phyloP scores from a whole-genome alignment of 2,113 vertebrate species.

The Dolichallabes microphthalmus region DNA sequence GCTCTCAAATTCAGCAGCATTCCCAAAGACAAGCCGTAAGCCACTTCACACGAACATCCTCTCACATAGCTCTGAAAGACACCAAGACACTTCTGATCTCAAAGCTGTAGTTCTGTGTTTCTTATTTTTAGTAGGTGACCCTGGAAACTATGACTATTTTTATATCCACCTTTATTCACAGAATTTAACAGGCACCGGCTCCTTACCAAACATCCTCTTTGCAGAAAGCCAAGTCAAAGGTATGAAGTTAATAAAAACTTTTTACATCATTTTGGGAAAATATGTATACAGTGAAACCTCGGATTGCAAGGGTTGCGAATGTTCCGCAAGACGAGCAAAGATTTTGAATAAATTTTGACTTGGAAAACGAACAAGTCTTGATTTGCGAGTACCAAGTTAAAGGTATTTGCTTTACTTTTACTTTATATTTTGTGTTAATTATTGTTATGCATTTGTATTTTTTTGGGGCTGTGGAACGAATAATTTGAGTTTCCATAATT shows the following conservation, averaged over 20 bases:
- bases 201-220: neutral
- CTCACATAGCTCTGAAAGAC: neutral
- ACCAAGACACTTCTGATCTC: neutral
- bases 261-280: neutral
- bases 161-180: neutral
- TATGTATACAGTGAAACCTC: too few relatives aligned
- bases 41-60: neutral
- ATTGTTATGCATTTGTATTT: too few relatives aligned
- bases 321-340: too few relatives aligned
- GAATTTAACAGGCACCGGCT: neutral
- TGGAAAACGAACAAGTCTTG: too few relatives aligned
- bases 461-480: too few relatives aligned
- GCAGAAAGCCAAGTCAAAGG: neutral
- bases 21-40: conserved; percentile 15
- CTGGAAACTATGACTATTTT: neutral
- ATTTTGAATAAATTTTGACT: too few relatives aligned
- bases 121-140: neutral
- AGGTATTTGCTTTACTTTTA: too few relatives aligned
- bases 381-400: too few relatives aligned
- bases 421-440: too few relatives aligned
- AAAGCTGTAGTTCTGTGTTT: neutral
- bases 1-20: conserved; percentile 13
- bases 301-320: too few relatives aligned
- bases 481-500: too few relatives aligned
- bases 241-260: neutral